phyloP scores from a whole-genome alignment of 2,888 invertebrate genomes.

The Neelides folsomi region DNA sequence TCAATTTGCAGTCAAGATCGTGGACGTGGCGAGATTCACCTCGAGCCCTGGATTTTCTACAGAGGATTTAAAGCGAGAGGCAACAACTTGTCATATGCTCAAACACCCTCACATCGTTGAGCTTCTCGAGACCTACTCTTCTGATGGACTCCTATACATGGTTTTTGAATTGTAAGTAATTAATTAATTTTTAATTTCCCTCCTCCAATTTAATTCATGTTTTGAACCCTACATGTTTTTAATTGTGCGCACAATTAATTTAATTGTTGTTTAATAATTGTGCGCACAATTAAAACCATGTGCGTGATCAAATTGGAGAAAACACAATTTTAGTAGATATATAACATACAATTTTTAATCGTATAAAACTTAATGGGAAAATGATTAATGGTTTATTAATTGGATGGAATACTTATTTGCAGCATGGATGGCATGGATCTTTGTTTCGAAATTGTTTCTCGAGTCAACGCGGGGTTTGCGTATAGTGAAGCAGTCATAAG shows the following conservation, averaged over 20 bases:
- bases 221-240: no score
- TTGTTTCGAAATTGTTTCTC: conserved; percentile 92
- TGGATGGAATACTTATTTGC: conserved; percentile 39
- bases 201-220: no score
- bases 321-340: no score
- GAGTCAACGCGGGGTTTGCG: conserved; percentile 92
- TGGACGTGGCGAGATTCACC: conserved; percentile 93
- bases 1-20: conserved; percentile 96
- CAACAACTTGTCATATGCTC: conserved; percentile 96
- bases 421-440: conserved; percentile 98
- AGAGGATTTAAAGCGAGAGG: conserved; percentile 94
- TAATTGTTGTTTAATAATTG: no score
- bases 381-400: background rate
- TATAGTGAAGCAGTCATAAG: conserved; percentile 99
- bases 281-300: no score
- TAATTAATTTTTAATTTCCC: background rate
- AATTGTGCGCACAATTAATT: no score
- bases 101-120: conserved; percentile 99
- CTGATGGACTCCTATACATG: conserved; percentile 98
- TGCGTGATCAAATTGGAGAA: no score
- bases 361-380: background rate
- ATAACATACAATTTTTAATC: background rate
- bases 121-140: conserved; percentile 92
- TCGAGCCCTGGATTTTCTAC: conserved; percentile 92
- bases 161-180: conserved; percentile 91